These are phyloP conservation scores for Prosapia bicincta DNA, from an alignment of 2,888 invertebrate species.

Conservation along the genomic window DNA sequence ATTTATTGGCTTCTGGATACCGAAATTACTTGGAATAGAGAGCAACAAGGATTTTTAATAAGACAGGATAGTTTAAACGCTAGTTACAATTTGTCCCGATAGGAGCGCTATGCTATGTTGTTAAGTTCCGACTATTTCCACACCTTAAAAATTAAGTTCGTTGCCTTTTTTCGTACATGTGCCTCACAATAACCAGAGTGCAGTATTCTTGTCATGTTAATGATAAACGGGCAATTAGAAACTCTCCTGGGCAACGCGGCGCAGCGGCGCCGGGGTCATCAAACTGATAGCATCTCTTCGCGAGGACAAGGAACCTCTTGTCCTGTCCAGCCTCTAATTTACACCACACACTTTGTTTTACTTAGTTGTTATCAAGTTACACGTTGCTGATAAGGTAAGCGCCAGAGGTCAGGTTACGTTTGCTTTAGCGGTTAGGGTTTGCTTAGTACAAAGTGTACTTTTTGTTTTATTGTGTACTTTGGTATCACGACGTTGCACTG, in stretches of 20 bases:
- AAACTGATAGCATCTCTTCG: not conserved
- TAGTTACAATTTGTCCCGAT: too few relatives aligned
- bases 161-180: not conserved
- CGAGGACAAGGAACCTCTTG: not conserved
- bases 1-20: too few relatives aligned
- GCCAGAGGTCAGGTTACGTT: too few relatives aligned
- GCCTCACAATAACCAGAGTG: not conserved
- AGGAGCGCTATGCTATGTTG: too few relatives aligned
- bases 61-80: too few relatives aligned
- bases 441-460: too few relatives aligned
- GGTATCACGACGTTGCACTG: too few relatives aligned
- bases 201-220: not conserved
- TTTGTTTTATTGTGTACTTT: too few relatives aligned
- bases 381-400: not conserved
- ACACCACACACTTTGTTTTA: not conserved
- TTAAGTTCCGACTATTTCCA: too few relatives aligned
- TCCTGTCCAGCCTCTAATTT: not conserved
- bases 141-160: not conserved
- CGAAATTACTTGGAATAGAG: too few relatives aligned
- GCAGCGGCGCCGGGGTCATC: not conserved
- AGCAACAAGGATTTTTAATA: too few relatives aligned
- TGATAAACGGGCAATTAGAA: not conserved
- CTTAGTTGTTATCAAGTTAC: not conserved
- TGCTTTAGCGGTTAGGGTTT: too few relatives aligned
- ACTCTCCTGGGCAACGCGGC: not conserved